These are phyloP conservation scores for Danaus melanippus DNA, from an alignment of 1,140 invertebrate genomes.

Conservation along the genomic window DNA sequence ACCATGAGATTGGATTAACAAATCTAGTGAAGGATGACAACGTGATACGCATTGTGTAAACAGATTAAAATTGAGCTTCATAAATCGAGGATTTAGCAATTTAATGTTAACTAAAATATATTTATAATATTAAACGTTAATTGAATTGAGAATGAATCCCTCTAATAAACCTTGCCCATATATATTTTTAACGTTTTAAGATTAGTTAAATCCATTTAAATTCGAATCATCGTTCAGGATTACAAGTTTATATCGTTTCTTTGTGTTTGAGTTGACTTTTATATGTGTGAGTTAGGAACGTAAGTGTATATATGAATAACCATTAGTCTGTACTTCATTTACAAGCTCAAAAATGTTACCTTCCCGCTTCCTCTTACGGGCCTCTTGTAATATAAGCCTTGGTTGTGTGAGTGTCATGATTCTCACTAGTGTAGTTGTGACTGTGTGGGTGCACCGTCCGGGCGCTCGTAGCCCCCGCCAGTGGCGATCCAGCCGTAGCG, in stretches of 20 bases:
- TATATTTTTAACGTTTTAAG: slow-evolving; percentile 18
- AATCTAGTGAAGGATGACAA: too few species aligned
- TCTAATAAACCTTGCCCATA: too few species aligned
- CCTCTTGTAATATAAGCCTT: slow-evolving; percentile 32
- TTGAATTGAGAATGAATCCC: too few species aligned
- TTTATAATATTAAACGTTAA: too few species aligned
- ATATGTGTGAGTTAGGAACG: slow-evolving; percentile 32
- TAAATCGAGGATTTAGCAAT: too few species aligned
- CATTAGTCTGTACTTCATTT: slow-evolving; percentile 60
- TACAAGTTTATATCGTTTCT: slow-evolving; percentile 68
- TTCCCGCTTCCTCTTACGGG: slow-evolving; percentile 51
- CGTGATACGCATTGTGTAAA: too few species aligned
- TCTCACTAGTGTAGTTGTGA: slow-evolving; percentile 27
- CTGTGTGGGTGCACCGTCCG: slow-evolving; percentile 53
- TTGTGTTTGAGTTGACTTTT: slow-evolving; percentile 30
- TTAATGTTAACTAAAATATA: too few species aligned
- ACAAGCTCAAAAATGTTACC: slow-evolving; percentile 62
- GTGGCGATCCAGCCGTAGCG: slow-evolving; percentile 53
- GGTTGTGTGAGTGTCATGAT: slow-evolving; percentile 39
- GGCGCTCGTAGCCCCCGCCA: slow-evolving; percentile 61
- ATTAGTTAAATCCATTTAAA: slow-evolving; percentile 61
- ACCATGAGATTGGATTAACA: too few species aligned
- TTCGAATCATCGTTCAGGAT: slow-evolving; percentile 69
- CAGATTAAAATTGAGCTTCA: too few species aligned
- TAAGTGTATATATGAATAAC: slow-evolving; percentile 49